Evolutionary conservation across 2,888 invertebrate genomes (phyloP), one percentile per base, ranked within the genome.

Genomic region (Melanostoma mellinum): DNA sequence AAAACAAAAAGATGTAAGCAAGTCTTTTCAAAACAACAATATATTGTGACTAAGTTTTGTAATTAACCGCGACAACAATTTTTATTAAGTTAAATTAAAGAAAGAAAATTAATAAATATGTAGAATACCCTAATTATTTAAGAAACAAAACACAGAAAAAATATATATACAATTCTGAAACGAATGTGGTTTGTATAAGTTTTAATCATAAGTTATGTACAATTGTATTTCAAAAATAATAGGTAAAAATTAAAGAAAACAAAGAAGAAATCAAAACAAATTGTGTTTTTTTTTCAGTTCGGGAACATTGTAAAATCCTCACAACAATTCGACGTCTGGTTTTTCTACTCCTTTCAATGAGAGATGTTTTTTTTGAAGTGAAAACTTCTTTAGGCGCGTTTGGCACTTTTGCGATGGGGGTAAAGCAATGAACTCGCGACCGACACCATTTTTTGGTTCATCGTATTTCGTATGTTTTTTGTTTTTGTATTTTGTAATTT

Each of bases 31-130:
- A 32, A 50, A 30, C 36, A 63, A 81, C 42, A 65, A 67, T 48
- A 72, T 58, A 63, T 32, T 69, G 50, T 84, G 86, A 88, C 87
- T 88, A 87, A 88, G 88, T 88, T 88, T 88, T 88, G 87, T 85
- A 84, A 85, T 87, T 88, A 86, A 74, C 75, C 61, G 78, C 77
- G 76, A 78, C 60, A 86, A 65, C 82, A 86, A 86, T 79, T 76
- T 73, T 86, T 86, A 87, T 85, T 86, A 87, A 86, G 79, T 86
- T 88, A 87, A 88, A 86, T 86, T 86, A 60, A 87, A 87, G 68
- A 78, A 69, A 53, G 48, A 38, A 73, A 60, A 36, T 38, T 48
- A n/a, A 48, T 44, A 87, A 87, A 85, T 56, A 76, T 85, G 67
- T 73, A 79, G 73, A 75, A 71, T 75, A 72, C 63, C 69, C 63